Percentiles rank a stretch among this genome's conserved stretches.
phyloP scores from a whole-genome alignment of 1,140 invertebrate genomes.

The Neodiprion pinetum region DNA sequence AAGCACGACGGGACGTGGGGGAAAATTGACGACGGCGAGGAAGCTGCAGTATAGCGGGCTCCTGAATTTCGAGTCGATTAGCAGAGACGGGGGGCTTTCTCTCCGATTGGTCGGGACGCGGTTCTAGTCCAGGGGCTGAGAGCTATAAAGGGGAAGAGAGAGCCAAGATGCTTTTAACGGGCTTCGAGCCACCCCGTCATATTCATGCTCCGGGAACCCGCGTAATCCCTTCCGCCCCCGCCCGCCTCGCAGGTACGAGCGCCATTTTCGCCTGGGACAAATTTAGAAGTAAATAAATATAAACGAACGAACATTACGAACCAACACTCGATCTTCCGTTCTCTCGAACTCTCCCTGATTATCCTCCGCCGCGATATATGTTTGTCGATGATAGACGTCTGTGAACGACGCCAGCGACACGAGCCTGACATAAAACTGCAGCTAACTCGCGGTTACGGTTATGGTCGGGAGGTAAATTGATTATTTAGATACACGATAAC shows the following conservation, averaged over 20 bases:
- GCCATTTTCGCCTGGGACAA: neutral
- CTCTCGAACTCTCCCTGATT: too few species aligned
- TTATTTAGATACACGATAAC: slow-evolving; percentile 56
- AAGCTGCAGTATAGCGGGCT: neutral
- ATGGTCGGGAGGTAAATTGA: slow-evolving; percentile 55
- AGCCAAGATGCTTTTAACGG: slow-evolving; percentile 11
- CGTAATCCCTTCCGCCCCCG: slow-evolving; percentile 32
- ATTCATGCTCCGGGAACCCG: slow-evolving; percentile 18
- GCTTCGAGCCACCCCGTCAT: slow-evolving; percentile 19
- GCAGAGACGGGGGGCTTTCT: neutral
- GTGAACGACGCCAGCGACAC: neutral
- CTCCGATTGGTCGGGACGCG: slow-evolving; percentile 19
- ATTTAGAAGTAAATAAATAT: neutral
- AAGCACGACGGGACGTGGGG: neutral
- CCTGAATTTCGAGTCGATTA: slow-evolving; percentile 2
- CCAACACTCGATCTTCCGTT: too few species aligned
- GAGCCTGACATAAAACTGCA: slow-evolving; percentile 44
- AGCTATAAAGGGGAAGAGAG: slow-evolving; percentile 2
- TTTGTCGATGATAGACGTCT: neutral
- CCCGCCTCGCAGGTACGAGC: neutral
- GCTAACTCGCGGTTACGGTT: slow-evolving; percentile 59
- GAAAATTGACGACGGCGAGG: neutral
- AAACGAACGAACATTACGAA: too few species aligned
- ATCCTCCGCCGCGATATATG: too few species aligned
- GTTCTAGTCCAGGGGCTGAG: slow-evolving; percentile 10